phyloP scores from a whole-genome alignment of 2,888 invertebrate species.

The Phengaris alcon region DNA sequence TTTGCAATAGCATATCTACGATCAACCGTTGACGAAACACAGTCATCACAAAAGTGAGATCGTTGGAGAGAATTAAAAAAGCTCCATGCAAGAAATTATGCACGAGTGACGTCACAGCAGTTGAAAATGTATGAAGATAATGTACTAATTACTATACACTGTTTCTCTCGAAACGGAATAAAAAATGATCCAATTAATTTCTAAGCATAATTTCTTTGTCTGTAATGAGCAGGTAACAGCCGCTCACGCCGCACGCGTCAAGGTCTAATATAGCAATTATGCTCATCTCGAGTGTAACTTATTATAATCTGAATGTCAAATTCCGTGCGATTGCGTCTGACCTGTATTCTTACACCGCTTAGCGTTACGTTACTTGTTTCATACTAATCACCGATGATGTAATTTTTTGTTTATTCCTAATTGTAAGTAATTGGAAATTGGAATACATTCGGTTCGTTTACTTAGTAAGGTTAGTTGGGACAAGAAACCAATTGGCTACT shows the following conservation, averaged over 20 bases:
- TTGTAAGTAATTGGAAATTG: not conserved
- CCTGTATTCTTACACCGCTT: conserved; percentile 38
- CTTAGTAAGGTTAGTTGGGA: not conserved
- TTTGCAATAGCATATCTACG: too few species aligned
- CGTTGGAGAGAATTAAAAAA: too few species aligned
- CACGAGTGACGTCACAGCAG: too few species aligned
- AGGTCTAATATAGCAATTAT: conserved; percentile 32
- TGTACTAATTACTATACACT: too few species aligned
- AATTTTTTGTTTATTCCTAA: conserved; percentile 33
- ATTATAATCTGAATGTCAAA: conserved; percentile 45
- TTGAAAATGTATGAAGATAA: too few species aligned
- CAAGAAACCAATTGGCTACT: not conserved
- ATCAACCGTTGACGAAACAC: too few species aligned
- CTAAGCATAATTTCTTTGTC: conserved; percentile 1
- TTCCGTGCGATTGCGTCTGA: conserved; percentile 38
- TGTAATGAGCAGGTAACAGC: not conserved
- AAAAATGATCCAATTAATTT: not conserved
- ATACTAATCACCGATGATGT: conserved; percentile 32
- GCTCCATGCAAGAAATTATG: too few species aligned
- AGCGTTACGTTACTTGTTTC: conserved; percentile 33
- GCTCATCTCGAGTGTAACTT: conserved; percentile 45
- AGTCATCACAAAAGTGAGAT: too few species aligned
- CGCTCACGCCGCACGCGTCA: not conserved
- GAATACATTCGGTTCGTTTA: not conserved
- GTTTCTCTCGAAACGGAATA: too few species aligned